Evolutionary conservation across 2,888 invertebrate species (phyloP).

Genomic region (Petrolisthes cinctipes): DNA sequence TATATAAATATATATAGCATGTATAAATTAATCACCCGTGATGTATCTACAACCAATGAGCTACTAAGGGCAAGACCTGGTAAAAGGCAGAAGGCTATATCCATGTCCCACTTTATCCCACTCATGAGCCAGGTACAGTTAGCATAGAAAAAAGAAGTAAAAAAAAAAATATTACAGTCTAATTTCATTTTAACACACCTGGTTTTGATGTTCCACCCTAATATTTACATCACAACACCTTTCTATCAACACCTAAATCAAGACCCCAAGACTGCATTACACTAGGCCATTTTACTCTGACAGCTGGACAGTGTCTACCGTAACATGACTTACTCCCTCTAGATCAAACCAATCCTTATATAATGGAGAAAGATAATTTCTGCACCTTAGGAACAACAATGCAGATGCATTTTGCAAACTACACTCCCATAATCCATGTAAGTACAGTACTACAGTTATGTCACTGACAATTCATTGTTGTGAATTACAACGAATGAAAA

Average conservation of each 20-base stretch:
- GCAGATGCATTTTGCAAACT: no score
- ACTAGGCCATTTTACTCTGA: background rate
- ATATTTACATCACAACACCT: conserved; percentile 34
- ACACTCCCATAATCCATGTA: no score
- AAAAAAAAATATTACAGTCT: no score
- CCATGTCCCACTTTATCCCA: no score
- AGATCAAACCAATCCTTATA: background rate
- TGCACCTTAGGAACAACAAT: no score
- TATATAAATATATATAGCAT: no score
- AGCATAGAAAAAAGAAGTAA: no score
- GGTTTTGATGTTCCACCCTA: conserved; percentile 34
- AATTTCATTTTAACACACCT: background rate
- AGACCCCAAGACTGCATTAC: conserved; percentile 8
- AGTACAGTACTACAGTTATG: background rate
- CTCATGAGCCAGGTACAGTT: no score
- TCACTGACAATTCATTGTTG: background rate
- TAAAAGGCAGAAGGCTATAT: no score
- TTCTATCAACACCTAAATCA: conserved; percentile 26
- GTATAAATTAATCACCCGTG: no score
- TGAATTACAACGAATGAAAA: background rate
- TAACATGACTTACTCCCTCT: background rate
- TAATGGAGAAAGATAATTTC: background rate
- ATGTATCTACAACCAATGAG: no score
- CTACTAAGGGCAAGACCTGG: no score
- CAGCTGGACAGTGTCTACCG: background rate